Evolutionary conservation across 2,888 invertebrate genomes (phyloP).

Genomic region (Cheilosia vernalis): DNA sequence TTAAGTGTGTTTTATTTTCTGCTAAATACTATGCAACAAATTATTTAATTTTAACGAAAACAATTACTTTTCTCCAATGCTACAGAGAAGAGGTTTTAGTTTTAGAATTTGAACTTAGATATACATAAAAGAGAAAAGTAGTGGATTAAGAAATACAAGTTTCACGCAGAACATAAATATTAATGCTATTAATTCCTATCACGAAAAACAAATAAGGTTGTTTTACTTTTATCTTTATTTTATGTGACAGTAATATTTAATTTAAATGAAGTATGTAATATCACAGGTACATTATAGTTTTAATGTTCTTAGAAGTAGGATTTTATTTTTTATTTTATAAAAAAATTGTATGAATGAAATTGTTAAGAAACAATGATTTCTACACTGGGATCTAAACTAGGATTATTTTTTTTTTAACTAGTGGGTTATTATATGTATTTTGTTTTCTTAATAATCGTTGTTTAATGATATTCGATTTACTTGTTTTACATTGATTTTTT

Average conservation of each 20-base stretch:
- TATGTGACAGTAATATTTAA: slow-evolving; percentile 65
- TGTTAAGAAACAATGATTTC: slow-evolving; percentile 48
- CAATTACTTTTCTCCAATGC: slow-evolving; percentile 45
- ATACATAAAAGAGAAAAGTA: neutral
- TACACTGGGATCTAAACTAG: slow-evolving; percentile 76
- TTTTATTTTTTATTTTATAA: slow-evolving; percentile 18
- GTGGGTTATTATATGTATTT: slow-evolving; percentile 40
- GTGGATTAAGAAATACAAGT: slow-evolving; percentile 1
- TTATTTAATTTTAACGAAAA: slow-evolving; percentile 60
- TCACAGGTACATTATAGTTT: slow-evolving; percentile 83
- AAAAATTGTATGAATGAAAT: slow-evolving; percentile 31
- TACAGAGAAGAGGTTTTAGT: slow-evolving; percentile 35
- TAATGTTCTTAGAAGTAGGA: slow-evolving; percentile 76
- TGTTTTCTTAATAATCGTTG: slow-evolving; percentile 60
- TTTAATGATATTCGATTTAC: slow-evolving; percentile 67
- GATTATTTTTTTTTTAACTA: slow-evolving; percentile 65
- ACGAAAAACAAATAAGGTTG: slow-evolving; percentile 37
- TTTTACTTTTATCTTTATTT: slow-evolving; percentile 16
- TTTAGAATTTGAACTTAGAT: slow-evolving; percentile 33
- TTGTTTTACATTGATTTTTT: slow-evolving; percentile 27
- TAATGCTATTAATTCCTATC: slow-evolving; percentile 51
- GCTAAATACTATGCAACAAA: slow-evolving; percentile 75
- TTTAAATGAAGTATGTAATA: slow-evolving; percentile 80
- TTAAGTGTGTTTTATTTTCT: slow-evolving; percentile 19
- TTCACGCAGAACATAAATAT: slow-evolving; percentile 49